Base-by-base conservation (phyloP, 2,888 invertebrate genomes). In the Drosophila quinaria region DNA sequence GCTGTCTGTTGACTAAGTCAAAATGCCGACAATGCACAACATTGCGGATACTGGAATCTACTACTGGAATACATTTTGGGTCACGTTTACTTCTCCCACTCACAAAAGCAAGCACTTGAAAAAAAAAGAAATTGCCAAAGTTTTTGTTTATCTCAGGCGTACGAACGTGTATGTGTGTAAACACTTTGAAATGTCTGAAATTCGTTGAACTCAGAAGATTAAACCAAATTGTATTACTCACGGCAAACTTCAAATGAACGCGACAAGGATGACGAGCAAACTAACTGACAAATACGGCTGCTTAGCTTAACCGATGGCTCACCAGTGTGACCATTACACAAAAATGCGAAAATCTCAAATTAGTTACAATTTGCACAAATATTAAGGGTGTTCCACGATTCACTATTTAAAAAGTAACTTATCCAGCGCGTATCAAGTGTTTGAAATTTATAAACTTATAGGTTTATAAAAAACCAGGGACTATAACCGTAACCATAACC, bases 31-130 rank as follows among this genome's bases (percentile, higher is more conserved):
- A n/a, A n/a, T n/a, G 46, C 41, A 60, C 22, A 51, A n/a, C 13
- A 15, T 19, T 39, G 37, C 29, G 15, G 17, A 10, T 4, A 8
- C 19, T 31, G 46, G 17, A 51, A 54, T 46, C 19, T 4, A 10
- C 9, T 3, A 10, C 6, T 35, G 19, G n/a, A n/a, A n/a, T 13
- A n/a, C n/a, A 9, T 33, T 10, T 29, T 59, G 49, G 3, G 17
- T 15, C 54, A 61, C 60, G 41, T 52, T 39, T 49, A n/a, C 44
- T 47, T 22, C 10, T 9, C 29, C 41, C 47, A 59, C 47, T 15
- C 74, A 63, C 73, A 70, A 22, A 63, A 41, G 39, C 46, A 63
- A 52, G 5, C 79, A 76, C 76, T 73, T 35, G n/a, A 73, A 76
- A 78, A 76, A 74, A 76, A 78, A 19, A 75, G 71, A 78, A 17